Conservation (phyloP, 2,888 invertebrate genomes). For the Gymnoscelis rufifasciata region DNA sequence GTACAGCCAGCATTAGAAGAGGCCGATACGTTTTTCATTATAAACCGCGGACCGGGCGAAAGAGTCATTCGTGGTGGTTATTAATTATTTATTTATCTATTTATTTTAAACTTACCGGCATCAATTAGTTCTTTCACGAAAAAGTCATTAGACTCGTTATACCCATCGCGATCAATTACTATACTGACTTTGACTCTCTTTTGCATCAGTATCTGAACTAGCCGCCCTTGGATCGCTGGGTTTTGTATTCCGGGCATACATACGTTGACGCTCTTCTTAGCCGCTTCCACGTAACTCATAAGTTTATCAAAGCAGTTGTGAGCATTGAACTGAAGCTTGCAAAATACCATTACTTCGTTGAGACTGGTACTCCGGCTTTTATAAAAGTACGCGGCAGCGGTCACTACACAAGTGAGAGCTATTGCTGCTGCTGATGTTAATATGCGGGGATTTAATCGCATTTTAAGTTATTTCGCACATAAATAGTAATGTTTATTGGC, state of each 20-base stretch:
- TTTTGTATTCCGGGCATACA: constrained; percentile 74
- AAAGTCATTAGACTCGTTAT: constrained; percentile 60
- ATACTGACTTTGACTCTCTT: constrained; percentile 62
- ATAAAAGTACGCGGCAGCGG: constrained; percentile 67
- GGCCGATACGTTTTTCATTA: too few relatives aligned
- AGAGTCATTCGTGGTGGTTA: too few relatives aligned
- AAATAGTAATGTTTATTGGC: constrained; percentile 38
- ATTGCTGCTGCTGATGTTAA: constrained; percentile 63
- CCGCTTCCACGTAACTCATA: constrained; percentile 63
- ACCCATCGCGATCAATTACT: constrained; percentile 62
- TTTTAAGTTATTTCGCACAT: constrained; percentile 66
- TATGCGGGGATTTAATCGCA: constrained; percentile 60
- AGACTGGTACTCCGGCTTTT: constrained; percentile 56
- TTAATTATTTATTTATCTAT: too few relatives aligned
- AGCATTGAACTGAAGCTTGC: constrained; percentile 68
- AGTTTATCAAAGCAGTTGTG: constrained; percentile 69
- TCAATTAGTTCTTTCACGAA: constrained; percentile 63
- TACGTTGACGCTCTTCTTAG: constrained; percentile 56
- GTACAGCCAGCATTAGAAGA: too few relatives aligned
- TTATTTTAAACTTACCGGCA: constrained; percentile 49
- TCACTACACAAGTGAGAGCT: constrained; percentile 63
- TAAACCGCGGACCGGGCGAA: too few relatives aligned
- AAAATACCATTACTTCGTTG: constrained; percentile 75
- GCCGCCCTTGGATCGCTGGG: constrained; percentile 65
- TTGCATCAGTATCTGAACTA: constrained; percentile 55